Evolutionary conservation across 2,797 vertebrate species (phyloP).

Genomic region (Esox lucius): DNA sequence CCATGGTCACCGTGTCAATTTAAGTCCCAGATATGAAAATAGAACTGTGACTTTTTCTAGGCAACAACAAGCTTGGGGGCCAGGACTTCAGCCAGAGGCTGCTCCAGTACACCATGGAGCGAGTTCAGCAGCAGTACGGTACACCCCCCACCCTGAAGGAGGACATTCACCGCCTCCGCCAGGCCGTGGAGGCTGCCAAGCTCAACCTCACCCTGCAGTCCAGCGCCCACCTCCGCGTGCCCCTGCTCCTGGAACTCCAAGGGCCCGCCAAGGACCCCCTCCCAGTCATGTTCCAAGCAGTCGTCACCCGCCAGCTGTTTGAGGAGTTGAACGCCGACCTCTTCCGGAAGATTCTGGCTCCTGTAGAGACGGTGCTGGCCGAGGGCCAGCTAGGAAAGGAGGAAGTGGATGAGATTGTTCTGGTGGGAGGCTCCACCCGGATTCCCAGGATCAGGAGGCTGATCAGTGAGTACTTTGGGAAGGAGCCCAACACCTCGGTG

Average conservation of each 20-base stretch:
- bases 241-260: slow-evolving; percentile 72
- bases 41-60: slow-evolving; percentile 45
- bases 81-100: slow-evolving; percentile 97
- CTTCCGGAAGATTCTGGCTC: slow-evolving; percentile 92
- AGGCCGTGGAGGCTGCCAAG: slow-evolving; percentile 90
- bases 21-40: no score
- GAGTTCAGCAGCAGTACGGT: slow-evolving; percentile 77
- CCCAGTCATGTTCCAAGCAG: slow-evolving; percentile 76
- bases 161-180: slow-evolving; percentile 89
- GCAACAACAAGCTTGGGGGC: slow-evolving; percentile 95
- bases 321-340: slow-evolving; percentile 91
- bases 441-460: slow-evolving; percentile 90
- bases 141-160: slow-evolving; percentile 82
- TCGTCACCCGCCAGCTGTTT: slow-evolving; percentile 84
- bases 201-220: slow-evolving; percentile 86
- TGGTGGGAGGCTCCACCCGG: slow-evolving; percentile 95
- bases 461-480: slow-evolving; percentile 90
- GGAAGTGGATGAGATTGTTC: slow-evolving; percentile 94
- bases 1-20: background rate
- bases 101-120: slow-evolving; percentile 82
- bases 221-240: slow-evolving; percentile 69
- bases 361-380: slow-evolving; percentile 84
- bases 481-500: slow-evolving; percentile 93
- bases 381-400: slow-evolving; percentile 84
- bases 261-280: slow-evolving; percentile 51